These are phyloP conservation scores for Canis aureus DNA, from an alignment of 2,113 vertebrate species.

Conservation along the genomic window DNA sequence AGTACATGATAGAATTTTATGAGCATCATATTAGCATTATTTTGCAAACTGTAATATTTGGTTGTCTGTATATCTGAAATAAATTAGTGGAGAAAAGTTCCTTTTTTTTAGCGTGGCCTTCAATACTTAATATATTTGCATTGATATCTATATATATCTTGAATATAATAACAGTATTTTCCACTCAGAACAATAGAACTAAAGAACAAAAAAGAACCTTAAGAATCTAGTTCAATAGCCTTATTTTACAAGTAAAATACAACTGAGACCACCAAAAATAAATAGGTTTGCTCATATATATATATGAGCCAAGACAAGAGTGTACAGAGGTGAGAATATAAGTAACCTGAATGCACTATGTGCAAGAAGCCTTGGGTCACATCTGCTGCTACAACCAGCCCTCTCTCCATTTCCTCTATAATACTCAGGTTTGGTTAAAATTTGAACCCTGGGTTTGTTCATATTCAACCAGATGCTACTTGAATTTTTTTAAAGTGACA, in stretches of 20 bases:
- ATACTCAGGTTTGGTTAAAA: slow-evolving; percentile 4
- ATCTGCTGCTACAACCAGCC: background rate
- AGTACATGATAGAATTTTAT: background rate
- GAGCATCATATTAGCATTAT: background rate
- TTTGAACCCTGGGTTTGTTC: background rate
- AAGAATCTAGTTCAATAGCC: background rate
- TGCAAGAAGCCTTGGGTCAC: background rate
- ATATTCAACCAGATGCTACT: background rate
- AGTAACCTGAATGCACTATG: background rate
- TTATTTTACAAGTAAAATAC: background rate
- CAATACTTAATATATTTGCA: background rate
- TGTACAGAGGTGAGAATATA: background rate
- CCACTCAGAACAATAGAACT: background rate
- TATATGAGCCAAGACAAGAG: background rate
- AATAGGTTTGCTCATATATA: background rate
- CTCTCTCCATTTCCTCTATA: background rate
- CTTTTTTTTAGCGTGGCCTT: background rate
- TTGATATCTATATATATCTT: background rate
- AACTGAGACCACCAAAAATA: background rate
- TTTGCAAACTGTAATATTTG: slow-evolving; percentile 12
- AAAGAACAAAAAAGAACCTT: background rate
- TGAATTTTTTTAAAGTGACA: background rate
- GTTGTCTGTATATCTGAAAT: background rate
- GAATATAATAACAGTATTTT: background rate
- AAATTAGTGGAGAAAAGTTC: background rate